A percentile compares a stretch with the other conserved stretches of the same genome.
These are phyloP conservation scores for Gymnocephalus cernua DNA, from an alignment of 2,113 vertebrate genomes.

Conservation along the genomic window DNA sequence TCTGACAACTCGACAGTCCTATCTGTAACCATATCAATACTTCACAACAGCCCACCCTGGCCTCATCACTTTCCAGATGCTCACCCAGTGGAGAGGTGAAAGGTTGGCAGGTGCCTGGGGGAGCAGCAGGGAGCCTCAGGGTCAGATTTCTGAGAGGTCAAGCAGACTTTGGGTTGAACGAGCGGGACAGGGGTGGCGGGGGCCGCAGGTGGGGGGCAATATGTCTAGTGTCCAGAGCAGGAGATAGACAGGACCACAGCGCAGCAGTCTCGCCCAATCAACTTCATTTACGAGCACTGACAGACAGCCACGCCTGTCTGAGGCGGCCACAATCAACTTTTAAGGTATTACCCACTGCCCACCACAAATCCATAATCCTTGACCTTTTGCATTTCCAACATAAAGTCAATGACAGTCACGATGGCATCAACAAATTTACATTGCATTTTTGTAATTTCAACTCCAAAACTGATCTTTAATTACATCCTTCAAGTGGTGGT, in stretches of 20 bases:
- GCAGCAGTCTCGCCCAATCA: conserved; percentile 59
- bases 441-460: conserved; percentile 5
- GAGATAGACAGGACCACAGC: conserved; percentile 43
- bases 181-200: not conserved
- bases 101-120: conserved; percentile 82
- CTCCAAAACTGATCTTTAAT: not conserved
- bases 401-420: conserved; percentile 26
- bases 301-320: conserved; percentile 45
- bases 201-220: conserved; percentile 22
- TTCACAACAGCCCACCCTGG: conserved; percentile 52
- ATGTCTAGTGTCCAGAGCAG: conserved; percentile 39
- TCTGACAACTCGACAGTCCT: conserved; percentile 48
- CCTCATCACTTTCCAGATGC: conserved; percentile 70
- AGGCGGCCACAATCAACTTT: conserved; percentile 70
- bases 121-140: conserved; percentile 50
- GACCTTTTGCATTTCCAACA: conserved; percentile 63
- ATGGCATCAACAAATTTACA: conserved; percentile 1
- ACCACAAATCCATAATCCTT: conserved; percentile 69
- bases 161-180: conserved; percentile 37
- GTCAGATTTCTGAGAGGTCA: conserved; percentile 73
- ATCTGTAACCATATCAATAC: conserved; percentile 73
- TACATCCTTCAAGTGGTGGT: not conserved
- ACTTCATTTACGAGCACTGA: conserved; percentile 61
- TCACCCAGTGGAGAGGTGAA: conserved; percentile 74
- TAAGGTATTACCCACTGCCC: conserved; percentile 58